Evolutionary conservation across 53 echinoderm and acorn worm genomes (phyloP).

Genomic region (Stichopus horrens): DNA sequence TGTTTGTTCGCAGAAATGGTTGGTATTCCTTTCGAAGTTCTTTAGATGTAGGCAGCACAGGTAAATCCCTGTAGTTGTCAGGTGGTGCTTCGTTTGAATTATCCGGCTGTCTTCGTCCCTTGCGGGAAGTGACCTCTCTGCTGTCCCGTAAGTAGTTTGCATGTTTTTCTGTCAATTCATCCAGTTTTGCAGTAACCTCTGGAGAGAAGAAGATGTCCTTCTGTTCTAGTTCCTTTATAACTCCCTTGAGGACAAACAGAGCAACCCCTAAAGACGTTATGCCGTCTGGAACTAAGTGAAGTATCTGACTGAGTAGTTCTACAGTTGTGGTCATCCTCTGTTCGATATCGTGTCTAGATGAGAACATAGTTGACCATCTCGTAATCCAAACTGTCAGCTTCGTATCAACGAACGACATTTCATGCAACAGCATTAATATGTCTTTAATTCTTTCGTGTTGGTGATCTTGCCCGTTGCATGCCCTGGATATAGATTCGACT

Average conservation of each 20-base stretch:
- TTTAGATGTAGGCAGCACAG: slow-evolving; percentile 51
- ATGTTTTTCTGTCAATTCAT: slow-evolving; percentile 5
- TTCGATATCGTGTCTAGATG: neutral
- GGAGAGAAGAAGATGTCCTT: slow-evolving; percentile 15
- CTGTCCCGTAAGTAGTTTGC: neutral
- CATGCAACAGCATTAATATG: slow-evolving; percentile 12
- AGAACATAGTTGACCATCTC: neutral
- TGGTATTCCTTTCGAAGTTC: slow-evolving; percentile 46
- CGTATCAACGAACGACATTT: slow-evolving; percentile 3
- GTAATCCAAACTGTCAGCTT: slow-evolving; percentile 7
- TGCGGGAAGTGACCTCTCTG: neutral
- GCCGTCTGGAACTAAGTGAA: slow-evolving; percentile 15
- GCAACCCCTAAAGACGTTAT: slow-evolving; percentile 31
- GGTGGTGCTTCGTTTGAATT: slow-evolving; percentile 42
- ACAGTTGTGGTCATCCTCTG: neutral
- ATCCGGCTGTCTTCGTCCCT: neutral
- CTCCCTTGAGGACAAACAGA: slow-evolving; percentile 37
- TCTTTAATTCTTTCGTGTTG: slow-evolving; percentile 1
- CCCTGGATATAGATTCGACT: neutral
- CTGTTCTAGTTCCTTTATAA: neutral
- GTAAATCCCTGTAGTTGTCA: slow-evolving; percentile 64
- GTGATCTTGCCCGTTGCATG: neutral
- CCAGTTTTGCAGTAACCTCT: neutral
- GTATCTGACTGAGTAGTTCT: neutral
- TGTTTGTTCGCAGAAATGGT: slow-evolving; percentile 71